These are phyloP conservation scores for Parotocinclus haroldoi DNA, from an alignment of 2,797 vertebrate genomes.

Conservation along the genomic window DNA sequence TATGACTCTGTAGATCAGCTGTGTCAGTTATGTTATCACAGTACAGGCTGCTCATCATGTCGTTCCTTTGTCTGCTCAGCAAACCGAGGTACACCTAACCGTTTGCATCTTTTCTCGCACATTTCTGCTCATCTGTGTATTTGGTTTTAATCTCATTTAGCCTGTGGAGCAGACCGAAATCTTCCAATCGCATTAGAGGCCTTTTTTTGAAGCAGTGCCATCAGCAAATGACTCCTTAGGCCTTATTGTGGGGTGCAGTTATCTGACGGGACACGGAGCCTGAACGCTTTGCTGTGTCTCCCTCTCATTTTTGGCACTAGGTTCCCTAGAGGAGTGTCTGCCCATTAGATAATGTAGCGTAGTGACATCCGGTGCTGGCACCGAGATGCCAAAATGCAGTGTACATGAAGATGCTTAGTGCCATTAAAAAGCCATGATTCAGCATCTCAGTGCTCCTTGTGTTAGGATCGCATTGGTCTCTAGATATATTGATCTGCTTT, in stretches of 20 bases:
- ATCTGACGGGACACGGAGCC: constrained; percentile 58
- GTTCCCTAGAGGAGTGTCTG: constrained; percentile 44
- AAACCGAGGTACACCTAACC: not conserved
- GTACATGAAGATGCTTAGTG: constrained; percentile 28
- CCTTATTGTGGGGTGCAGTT: constrained; percentile 62
- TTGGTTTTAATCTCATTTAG: constrained; percentile 60
- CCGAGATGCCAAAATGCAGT: constrained; percentile 24
- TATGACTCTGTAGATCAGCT: not conserved
- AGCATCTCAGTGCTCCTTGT: constrained; percentile 1
- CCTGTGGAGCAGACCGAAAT: constrained; percentile 59
- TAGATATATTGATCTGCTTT: not conserved
- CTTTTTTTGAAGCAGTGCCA: constrained; percentile 58
- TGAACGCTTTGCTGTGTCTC: constrained; percentile 61
- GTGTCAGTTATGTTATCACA: not conserved
- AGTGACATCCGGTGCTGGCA: constrained; percentile 46
- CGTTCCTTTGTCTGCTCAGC: not conserved
- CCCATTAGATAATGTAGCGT: constrained; percentile 55
- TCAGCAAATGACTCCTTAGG: constrained; percentile 64
- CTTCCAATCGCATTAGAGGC: constrained; percentile 65
- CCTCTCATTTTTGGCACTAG: constrained; percentile 50
- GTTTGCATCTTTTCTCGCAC: constrained; percentile 51
- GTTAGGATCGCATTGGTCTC: not conserved
- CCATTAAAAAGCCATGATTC: constrained; percentile 36
- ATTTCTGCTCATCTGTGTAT: constrained; percentile 55
- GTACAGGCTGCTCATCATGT: not conserved